These are phyloP conservation scores for Enoplosus armatus DNA, from an alignment of 2,797 vertebrate species.

Conservation along the genomic window DNA sequence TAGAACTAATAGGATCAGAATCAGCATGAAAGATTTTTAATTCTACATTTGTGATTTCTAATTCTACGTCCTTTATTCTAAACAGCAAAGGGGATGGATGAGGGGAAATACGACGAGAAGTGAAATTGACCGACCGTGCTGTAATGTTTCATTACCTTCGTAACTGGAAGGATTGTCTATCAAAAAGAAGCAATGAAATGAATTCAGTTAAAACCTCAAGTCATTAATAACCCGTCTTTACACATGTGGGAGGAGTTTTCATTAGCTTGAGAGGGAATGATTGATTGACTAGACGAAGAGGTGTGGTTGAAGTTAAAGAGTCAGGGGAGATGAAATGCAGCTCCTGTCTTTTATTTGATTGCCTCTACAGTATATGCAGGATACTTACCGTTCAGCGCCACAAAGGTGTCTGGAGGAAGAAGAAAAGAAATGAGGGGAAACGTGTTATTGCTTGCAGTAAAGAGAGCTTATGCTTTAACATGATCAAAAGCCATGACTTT, in stretches of 20 bases:
- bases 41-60: slow-evolving; percentile 42
- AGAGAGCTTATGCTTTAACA: slow-evolving; percentile 54
- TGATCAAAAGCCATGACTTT: slow-evolving; percentile 72
- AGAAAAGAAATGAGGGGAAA: slow-evolving; percentile 67
- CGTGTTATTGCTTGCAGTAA: slow-evolving; percentile 68
- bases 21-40: slow-evolving; percentile 25
- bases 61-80: slow-evolving; percentile 42
- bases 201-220: slow-evolving; percentile 78
- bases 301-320: slow-evolving; percentile 80
- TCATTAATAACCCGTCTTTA: slow-evolving; percentile 77
- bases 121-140: slow-evolving; percentile 86
- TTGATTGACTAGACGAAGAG: slow-evolving; percentile 77
- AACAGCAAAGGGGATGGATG: slow-evolving; percentile 40
- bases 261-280: slow-evolving; percentile 82
- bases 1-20: slow-evolving; percentile 45
- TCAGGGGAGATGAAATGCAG: slow-evolving; percentile 70
- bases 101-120: slow-evolving; percentile 20
- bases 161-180: slow-evolving; percentile 92
- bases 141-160: slow-evolving; percentile 92
- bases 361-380: slow-evolving; percentile 49
- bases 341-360: slow-evolving; percentile 66
- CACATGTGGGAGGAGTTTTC: slow-evolving; percentile 80
- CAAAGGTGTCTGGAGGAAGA: slow-evolving; percentile 95
- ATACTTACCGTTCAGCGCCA: slow-evolving; percentile 98
- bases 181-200: slow-evolving; percentile 83